A percentile compares a stretch with the other conserved stretches of the same genome.
Conservation (phyloP, 2,797 vertebrate genomes). For the Alauda arvensis region DNA sequence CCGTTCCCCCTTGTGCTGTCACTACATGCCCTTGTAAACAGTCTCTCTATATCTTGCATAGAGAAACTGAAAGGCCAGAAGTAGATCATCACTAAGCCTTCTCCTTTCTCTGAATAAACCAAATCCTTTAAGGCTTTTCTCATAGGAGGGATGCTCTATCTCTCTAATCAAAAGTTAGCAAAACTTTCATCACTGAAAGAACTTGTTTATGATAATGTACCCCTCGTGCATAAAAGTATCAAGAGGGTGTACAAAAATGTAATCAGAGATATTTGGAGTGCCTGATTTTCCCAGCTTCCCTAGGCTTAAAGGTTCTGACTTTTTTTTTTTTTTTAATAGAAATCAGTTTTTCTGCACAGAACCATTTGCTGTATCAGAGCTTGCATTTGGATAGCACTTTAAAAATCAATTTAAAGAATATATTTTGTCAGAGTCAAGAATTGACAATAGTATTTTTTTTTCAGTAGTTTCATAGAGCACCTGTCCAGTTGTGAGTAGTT, state of each 20-base stretch:
- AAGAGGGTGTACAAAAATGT: background rate
- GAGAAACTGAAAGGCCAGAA: background rate
- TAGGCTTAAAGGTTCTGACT: background rate
- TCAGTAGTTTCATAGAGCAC: background rate
- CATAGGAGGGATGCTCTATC: background rate
- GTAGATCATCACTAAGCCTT: background rate
- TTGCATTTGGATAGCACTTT: background rate
- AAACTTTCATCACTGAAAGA: background rate
- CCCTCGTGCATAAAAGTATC: accelerated
- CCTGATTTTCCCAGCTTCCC: background rate
- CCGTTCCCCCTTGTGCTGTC: background rate
- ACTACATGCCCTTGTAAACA: background rate
- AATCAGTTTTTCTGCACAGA: background rate
- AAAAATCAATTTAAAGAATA: background rate
- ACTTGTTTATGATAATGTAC: background rate
- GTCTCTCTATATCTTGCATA: background rate
- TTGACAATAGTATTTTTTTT: background rate
- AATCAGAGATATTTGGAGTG: background rate
- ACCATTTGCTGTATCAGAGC: background rate
- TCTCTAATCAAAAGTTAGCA: background rate
- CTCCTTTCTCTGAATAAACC: background rate
- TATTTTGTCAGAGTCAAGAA: background rate
- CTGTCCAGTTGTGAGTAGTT: background rate
- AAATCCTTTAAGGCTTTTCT: background rate
- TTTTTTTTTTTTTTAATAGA: background rate